phyloP scores from a whole-genome alignment of 2,888 invertebrate genomes.

The Caenorhabditis angaria region DNA sequence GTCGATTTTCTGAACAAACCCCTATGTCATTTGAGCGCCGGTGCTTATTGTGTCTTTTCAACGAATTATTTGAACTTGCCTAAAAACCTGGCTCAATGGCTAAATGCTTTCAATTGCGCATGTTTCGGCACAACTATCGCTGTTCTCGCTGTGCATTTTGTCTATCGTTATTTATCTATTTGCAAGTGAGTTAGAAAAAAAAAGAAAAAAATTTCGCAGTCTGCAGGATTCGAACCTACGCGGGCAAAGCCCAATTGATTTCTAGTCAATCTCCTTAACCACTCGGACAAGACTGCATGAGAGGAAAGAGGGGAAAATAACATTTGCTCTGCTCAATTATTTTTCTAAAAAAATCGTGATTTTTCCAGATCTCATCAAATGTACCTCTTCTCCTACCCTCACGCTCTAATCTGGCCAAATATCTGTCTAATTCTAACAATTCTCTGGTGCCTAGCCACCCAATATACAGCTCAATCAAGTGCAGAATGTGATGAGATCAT shows the following conservation, averaged over 20 bases:
- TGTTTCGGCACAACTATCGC: conserved; percentile 25
- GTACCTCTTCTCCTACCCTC: too few relatives aligned
- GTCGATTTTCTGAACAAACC: conserved; percentile 21
- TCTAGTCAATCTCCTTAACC: conserved; percentile 63
- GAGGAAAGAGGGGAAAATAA: too few relatives aligned
- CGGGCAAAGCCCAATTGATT: conserved; percentile 63
- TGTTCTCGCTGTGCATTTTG: conserved; percentile 19
- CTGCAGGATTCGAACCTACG: conserved; percentile 62
- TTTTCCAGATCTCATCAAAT: too few relatives aligned
- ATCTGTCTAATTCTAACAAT: too few relatives aligned
- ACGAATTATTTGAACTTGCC: not conserved
- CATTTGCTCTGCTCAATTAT: too few relatives aligned
- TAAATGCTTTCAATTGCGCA: conserved; percentile 23
- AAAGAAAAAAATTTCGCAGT: conserved; percentile 39
- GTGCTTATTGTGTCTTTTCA: conserved; percentile 3
- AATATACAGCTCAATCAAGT: too few relatives aligned
- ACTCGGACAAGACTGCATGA: conserved; percentile 60
- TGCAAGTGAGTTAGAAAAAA: conserved; percentile 19
- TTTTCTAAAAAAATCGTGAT: too few relatives aligned
- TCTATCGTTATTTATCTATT: conserved; percentile 29
- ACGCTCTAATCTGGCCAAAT: too few relatives aligned
- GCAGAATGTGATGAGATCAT: too few relatives aligned
- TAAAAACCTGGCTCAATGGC: not conserved
- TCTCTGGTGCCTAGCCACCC: too few relatives aligned
- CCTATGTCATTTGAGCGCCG: conserved; percentile 3